Evolutionary conservation across 2,888 invertebrate species (phyloP).

Genomic region (Microctonus aethiopoides): DNA sequence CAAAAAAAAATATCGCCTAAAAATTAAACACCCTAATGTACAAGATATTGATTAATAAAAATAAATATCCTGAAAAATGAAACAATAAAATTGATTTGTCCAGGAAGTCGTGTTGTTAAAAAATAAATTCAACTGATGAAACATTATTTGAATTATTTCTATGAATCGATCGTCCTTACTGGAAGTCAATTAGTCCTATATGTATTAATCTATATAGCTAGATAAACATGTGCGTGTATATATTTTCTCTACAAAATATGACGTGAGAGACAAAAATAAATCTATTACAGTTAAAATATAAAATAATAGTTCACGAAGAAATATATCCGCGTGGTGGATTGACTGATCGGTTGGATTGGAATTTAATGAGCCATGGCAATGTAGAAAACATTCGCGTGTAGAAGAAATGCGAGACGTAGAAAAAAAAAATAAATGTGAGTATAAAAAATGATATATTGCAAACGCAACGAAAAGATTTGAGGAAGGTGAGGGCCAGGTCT

Average conservation of each 20-base stretch:
- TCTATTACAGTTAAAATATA: background rate
- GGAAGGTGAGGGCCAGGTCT: background rate
- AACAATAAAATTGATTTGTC: too few relatives aligned
- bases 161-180: background rate
- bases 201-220: background rate
- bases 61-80: too few relatives aligned
- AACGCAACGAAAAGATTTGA: background rate
- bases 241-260: background rate
- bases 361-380: slow-evolving; percentile 36
- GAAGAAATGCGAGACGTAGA: slow-evolving; percentile 3
- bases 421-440: background rate
- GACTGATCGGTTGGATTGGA: slow-evolving; percentile 39
- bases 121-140: too few relatives aligned
- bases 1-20: too few relatives aligned
- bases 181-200: background rate
- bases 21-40: too few relatives aligned
- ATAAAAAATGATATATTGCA: slow-evolving; percentile 3
- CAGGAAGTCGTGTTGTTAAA: too few relatives aligned
- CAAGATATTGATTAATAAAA: background rate
- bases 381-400: slow-evolving; percentile 6
- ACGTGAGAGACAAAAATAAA: background rate
- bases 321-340: slow-evolving; percentile 29
- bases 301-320: slow-evolving; percentile 7
- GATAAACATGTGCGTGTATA: background rate
- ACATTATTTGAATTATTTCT: background rate